phyloP scores from a whole-genome alignment of 64 coral and sea anemone species.

The Montipora cactus region DNA sequence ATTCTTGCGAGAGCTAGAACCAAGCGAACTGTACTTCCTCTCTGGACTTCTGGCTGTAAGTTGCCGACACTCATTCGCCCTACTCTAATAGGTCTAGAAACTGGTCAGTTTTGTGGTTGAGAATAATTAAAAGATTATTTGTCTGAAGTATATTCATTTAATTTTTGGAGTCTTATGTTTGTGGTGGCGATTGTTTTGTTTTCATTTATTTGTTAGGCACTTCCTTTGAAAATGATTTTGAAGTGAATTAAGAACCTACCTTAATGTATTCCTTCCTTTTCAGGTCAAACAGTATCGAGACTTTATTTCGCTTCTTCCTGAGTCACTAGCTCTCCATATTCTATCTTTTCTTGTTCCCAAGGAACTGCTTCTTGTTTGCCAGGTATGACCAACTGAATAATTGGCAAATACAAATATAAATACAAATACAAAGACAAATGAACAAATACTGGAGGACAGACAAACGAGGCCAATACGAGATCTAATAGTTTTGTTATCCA shows the following conservation, averaged over 20 bases:
- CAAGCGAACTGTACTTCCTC: constrained; percentile 82
- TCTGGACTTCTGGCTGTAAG: constrained; percentile 85
- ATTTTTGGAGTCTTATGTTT: too few relatives aligned
- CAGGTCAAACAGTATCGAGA: constrained; percentile 97
- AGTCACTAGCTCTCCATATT: constrained; percentile 78
- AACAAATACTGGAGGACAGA: too few relatives aligned
- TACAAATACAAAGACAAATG: too few relatives aligned
- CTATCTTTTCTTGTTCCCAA: constrained; percentile 75
- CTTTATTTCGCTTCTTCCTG: constrained; percentile 84
- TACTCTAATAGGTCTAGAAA: too few relatives aligned
- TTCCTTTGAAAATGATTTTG: background rate
- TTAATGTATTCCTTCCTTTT: background rate
- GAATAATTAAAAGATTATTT: too few relatives aligned
- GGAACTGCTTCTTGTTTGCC: constrained; percentile 81
- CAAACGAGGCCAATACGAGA: too few relatives aligned
- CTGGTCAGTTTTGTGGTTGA: too few relatives aligned
- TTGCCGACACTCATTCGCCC: background rate
- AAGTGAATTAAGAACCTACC: too few relatives aligned
- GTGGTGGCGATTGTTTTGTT: too few relatives aligned
- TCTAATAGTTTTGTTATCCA: too few relatives aligned
- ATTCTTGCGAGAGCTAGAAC: constrained; percentile 87
- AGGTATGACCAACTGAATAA: constrained; percentile 46
- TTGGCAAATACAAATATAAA: too few relatives aligned
- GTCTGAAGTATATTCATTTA: too few relatives aligned
- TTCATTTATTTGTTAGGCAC: background rate